Percentiles rank a stretch among this genome's conserved stretches.
Evolutionary conservation across 2,113 vertebrate genomes (phyloP).

Genomic region (Bambusicola thoracicus): DNA sequence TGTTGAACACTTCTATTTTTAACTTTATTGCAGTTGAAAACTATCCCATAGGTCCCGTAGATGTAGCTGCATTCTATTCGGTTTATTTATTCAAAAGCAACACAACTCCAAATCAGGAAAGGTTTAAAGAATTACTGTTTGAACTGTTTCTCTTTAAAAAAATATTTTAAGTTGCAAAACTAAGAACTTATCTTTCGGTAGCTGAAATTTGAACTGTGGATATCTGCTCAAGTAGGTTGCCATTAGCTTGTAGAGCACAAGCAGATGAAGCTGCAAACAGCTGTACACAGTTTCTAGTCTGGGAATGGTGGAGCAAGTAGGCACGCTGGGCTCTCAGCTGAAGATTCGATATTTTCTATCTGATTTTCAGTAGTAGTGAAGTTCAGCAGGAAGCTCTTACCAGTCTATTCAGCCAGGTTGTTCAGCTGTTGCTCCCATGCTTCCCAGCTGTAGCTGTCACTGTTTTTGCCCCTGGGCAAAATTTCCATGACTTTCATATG

Average conservation of each 20-base stretch:
- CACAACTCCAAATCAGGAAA: not conserved
- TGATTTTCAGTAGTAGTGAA: not conserved
- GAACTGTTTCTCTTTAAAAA: not conserved
- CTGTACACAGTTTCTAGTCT: not conserved
- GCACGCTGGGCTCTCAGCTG: not conserved
- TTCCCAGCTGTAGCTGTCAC: not conserved
- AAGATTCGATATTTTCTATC: not conserved
- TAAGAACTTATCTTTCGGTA: not conserved
- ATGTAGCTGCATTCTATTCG: not conserved
- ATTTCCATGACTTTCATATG: not conserved
- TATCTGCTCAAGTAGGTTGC: not conserved
- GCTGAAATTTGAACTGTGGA: not conserved
- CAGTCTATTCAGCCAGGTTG: not conserved
- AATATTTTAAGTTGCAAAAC: not conserved
- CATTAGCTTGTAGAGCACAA: not conserved
- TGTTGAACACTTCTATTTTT: not conserved
- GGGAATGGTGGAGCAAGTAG: not conserved
- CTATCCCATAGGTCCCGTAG: not conserved
- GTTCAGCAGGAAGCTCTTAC: not conserved
- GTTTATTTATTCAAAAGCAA: not conserved
- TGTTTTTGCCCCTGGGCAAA: not conserved
- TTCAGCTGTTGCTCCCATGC: not conserved
- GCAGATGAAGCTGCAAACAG: not conserved
- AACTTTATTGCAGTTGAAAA: not conserved
- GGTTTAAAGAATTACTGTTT: not conserved